Base-by-base conservation (phyloP, 2,888 invertebrate species). In the Osmoderma eremita region DNA sequence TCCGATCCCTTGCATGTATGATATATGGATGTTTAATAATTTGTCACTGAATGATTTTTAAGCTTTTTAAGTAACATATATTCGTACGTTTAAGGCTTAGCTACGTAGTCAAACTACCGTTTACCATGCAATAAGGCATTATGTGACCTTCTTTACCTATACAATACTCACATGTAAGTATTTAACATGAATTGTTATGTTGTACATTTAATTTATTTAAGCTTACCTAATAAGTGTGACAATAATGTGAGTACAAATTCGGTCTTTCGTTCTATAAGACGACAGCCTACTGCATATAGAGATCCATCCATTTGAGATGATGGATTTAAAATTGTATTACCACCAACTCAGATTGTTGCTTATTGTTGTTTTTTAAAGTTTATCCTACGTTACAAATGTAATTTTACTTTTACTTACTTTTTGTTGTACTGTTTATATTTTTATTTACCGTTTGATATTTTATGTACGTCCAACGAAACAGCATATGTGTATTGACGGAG, bases 51-150 rank as follows among this genome's bases (percentile, higher is more conserved):
- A 24, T 56, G 38, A 56, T 56, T 48, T 62, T 63, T 56, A 41
- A 64, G 53, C 67, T 71, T 65, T 66, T 54, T 36, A 24, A 18
- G 66, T 72, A 70, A 58, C 67, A 68, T 74, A 72, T 71, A 70
- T 71, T 68, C 18, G 38, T 71, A 66, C 69, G 69, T 68, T 69
- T 78, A 76, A 76, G 70, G 74, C 73, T 74, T 77, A 78, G 75
- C 72, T 69, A 61, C 53, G 62, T 76, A 77, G 74, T 74, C 73
- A 74, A 77, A 78, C 80, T 78, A 75, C 79, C 78, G 79, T 80
- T 80, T 80, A 81, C 81, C 80, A 80, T 75, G 74, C 77, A 74
- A 74, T 77, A 81, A 81, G 80, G 80, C 80, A 79, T 80, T 80
- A 80, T 74, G 73, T 78, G 79, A 79, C 78, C 78, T 78, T 76